Evolutionary conservation across 2,113 vertebrate species (phyloP), one percentile per base, ranked within the genome.

Genomic region (Aptenodytes forsteri): DNA sequence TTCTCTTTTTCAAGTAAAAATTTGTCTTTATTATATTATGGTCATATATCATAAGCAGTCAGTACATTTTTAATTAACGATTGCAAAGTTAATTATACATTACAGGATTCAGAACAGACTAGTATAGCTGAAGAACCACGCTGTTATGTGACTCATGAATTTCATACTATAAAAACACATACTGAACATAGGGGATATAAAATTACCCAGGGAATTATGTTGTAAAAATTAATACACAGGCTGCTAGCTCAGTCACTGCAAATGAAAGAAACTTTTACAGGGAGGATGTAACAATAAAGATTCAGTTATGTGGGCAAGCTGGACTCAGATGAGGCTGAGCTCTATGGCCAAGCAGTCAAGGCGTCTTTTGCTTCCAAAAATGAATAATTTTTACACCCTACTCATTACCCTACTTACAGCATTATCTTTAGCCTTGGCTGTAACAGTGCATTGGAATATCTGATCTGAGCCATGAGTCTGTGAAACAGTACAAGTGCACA

Each of bases 41-140:
- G 42, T 90, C 9, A 84, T 69, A 27, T 92, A 92, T 88, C 58
- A 93, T 16, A 91, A 93, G 32, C 22, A 92, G 88, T 82, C 90
- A 96, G 97, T 92, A 56, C 23, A 64, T 94, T 95, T 94, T 83
- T 81, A 93, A 95, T 95, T 92, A 92, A 94, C 16, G 12, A 54
- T 93, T 87, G 82, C 30, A 66, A 89, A 87, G 26, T 62, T 82
- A 91, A 91, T 94, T 90, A 75, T 36, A 44, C 11, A 40, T 64
- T 83, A 78, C 38, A 79, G 52, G 16, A 85, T 88, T 90, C 70
- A 73, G 50, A 95, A 76, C 46, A 94, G 49, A 65, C 25, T 26
- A 9, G 36, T 47, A 76, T 36, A 83, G 54, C 22, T 75, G 16
- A 73, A 52, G 25, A 56, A 62, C 9, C 34, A 55, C 1, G 2